Base-by-base conservation (phyloP, 2,888 invertebrate species). In the Tenodera sinensis region DNA sequence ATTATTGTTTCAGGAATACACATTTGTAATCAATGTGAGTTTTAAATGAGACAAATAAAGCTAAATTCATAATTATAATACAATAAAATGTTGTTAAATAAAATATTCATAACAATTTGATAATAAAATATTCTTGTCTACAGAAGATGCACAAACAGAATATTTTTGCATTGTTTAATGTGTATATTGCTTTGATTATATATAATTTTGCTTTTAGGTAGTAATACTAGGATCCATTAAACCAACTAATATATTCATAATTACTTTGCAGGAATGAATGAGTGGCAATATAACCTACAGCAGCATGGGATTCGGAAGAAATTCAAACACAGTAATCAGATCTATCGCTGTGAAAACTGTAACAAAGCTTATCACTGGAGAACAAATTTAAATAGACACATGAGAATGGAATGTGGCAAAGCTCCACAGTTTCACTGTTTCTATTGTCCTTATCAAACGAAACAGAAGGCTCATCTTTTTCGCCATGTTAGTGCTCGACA, bases 351-450 rank as follows among this genome's bases (percentile, higher is more conserved):
- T 54, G 88, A 54, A 4, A 88, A 83, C 8, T 90, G 90, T 83
- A 83, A 85, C 71, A 90, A 90, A 84, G 82, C 82, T 28, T 90
- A 90, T 81, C 85, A 89, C 27, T 89, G 88, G 87, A 89, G 83
- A 47, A 47, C 82, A 30, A 87, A 89, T 28, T 83, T 90, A 34
- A 83, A 20, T 20, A 88, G 86, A 34, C 92, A 92, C 89, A 89
- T 91, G 87, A 91, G 91, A 84, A 92, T 92, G 88, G 92, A 91
- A 28, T 92, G 92, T 89, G 91, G 91, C 42, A 91, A 91, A 86
- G 90, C 91, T 88, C 93, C 93, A 0, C 92, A 93, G 85, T 93
- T 93, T 91, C 92, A 92, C 88, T 93, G 93, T 91, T 93, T 93
- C 0, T 92, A 93, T 87, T 93, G 93, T 89, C 91, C 91, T 47